Conservation (phyloP, 2,888 invertebrate genomes). For the Erpobdella octoculata region DNA sequence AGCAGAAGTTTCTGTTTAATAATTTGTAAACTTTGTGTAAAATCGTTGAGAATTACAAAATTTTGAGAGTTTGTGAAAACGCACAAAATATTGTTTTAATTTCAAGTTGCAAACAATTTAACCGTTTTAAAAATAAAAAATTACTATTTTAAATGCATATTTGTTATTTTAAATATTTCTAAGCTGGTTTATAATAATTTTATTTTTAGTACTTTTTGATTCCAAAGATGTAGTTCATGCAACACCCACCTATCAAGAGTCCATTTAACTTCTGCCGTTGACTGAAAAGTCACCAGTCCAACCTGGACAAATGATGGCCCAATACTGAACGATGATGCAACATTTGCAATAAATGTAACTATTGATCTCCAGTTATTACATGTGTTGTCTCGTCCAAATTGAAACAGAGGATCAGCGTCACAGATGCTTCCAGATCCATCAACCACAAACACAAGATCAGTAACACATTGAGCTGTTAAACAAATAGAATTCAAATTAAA, state of each 20-base stretch:
- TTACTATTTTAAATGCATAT: too few species aligned
- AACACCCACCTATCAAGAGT: background rate
- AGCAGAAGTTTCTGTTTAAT: too few species aligned
- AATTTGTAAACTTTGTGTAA: too few species aligned
- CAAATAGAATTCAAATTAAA: too few species aligned
- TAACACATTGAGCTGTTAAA: too few species aligned
- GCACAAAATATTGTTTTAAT: too few species aligned
- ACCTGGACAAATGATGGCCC: slow-evolving; percentile 5
- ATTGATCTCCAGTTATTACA: slow-evolving; percentile 26
- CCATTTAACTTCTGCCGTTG: background rate
- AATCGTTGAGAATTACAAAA: too few species aligned
- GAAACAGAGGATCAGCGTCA: slow-evolving; percentile 20
- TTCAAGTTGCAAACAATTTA: too few species aligned
- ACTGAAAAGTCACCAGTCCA: slow-evolving; percentile 16
- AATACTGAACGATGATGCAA: slow-evolving; percentile 18
- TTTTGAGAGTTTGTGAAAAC: too few species aligned
- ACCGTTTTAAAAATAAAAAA: too few species aligned
- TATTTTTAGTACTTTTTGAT: background rate
- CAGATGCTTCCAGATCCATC: slow-evolving; percentile 29
- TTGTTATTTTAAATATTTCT: too few species aligned
- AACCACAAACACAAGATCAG: slow-evolving; percentile 23
- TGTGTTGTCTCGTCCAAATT: slow-evolving; percentile 13
- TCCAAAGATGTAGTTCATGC: background rate
- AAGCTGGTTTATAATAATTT: too few species aligned
- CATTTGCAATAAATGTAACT: slow-evolving; percentile 5